Evolutionary conservation across 2,113 vertebrate genomes (phyloP), one percentile per base, ranked within the genome.

Genomic region (Microcebus jonahi): DNA sequence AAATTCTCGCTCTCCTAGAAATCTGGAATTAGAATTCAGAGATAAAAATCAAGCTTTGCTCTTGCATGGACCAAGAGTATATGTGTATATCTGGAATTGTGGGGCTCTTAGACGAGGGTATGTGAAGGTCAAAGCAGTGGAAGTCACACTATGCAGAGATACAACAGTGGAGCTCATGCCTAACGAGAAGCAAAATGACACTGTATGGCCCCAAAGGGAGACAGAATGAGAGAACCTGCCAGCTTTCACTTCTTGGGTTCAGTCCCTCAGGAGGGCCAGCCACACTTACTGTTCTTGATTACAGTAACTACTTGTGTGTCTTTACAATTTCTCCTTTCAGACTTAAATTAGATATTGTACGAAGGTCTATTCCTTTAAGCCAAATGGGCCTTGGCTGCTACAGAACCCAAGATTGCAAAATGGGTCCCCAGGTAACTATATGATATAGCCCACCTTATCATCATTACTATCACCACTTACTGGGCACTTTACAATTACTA

Each of bases 291-390:
- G 34, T 48, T 53, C 50, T 82, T 82, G 15, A 95, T 55, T 67
- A 75, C 11, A 20, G 20, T 59, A 79, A 34, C 71, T 14, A 92
- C 9, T 55, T 48, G 6, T 39, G 5, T 27, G 68, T 84, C 80
- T 61, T 73, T 75, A 67, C 45, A 82, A 88, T 50, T 75, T 20
- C 34, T 75, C 29, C 94, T 88, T 80, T 45, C 83, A 55, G 53
- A 11, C 67, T 85, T 88, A 55, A 90, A 84, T 12, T 53, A 65
- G 55, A 71, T 50, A 45, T 17, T 67, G 45, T 12, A 90, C 15
- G 13, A 6, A n/a, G 42, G 23, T 68, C 75, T 89, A 9, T 84
- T 94, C 53, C 85, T 91, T 95, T 81, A 96, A 83, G 68, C 23
- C 80, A 91, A 83, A 93, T 70, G 67, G 29, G 10, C 12, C 13